phyloP scores from a whole-genome alignment of 2,113 vertebrate genomes.

The Mus pahari region DNA sequence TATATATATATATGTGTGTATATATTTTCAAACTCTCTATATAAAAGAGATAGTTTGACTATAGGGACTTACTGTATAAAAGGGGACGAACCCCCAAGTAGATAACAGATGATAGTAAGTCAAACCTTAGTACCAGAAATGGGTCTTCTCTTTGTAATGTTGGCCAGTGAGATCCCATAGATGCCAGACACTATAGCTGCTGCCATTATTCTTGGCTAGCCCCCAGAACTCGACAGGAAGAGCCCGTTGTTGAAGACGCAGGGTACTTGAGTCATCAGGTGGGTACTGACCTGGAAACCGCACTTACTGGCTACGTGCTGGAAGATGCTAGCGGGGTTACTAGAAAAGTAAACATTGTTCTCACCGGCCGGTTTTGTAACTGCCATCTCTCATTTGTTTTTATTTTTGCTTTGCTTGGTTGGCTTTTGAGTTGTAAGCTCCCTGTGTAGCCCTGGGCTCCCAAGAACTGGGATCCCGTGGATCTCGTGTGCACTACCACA shows the following conservation, averaged over 20 bases:
- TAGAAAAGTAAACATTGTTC: neutral
- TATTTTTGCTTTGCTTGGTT: too few species aligned
- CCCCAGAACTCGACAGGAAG: neutral
- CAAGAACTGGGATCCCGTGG: too few species aligned
- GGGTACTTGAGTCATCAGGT: neutral
- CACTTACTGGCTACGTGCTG: neutral
- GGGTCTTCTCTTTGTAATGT: neutral
- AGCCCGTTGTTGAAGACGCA: neutral
- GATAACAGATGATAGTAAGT: neutral
- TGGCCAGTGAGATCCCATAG: neutral
- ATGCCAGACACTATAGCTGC: neutral
- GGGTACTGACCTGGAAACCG: neutral
- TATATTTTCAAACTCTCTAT: neutral
- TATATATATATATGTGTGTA: too few species aligned
- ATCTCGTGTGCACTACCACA: neutral
- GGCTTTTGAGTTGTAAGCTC: neutral
- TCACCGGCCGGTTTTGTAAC: neutral
- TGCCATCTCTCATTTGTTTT: neutral
- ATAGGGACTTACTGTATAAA: neutral
- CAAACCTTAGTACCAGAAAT: neutral
- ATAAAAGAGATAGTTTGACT: neutral
- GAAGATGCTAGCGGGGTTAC: neutral
- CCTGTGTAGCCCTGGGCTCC: neutral
- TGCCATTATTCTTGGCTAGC: neutral
- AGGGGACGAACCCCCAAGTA: neutral